Conservation (phyloP, 2,113 vertebrate species). For the Saguinus imperator region DNA sequence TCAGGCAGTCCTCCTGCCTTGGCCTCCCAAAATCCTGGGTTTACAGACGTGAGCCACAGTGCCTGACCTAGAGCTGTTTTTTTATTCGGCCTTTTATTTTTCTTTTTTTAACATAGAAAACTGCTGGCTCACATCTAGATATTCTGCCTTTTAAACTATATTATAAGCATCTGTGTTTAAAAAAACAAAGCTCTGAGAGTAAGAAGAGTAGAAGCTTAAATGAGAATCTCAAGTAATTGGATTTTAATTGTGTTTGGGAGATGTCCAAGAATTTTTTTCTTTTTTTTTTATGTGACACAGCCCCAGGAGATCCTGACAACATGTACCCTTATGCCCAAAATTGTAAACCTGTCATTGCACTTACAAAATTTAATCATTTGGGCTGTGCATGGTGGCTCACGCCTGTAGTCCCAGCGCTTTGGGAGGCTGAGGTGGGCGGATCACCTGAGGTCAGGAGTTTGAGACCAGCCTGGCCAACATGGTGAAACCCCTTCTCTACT, state of each 20-base stretch:
- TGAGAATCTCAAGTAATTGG: not conserved
- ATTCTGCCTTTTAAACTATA: not conserved
- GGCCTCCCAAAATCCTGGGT: not conserved
- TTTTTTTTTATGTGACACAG: not conserved
- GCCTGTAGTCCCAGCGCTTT: no score
- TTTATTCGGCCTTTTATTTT: not conserved
- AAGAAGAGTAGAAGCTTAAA: not conserved
- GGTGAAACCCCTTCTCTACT: no score
- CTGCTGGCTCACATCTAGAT: no score
- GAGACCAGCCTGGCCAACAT: no score
- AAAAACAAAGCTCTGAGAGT: not conserved
- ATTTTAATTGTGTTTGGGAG: not conserved
- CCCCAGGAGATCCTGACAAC: no score
- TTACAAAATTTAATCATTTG: not conserved
- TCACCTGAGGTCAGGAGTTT: no score
- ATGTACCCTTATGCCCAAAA: not conserved
- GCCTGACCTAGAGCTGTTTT: not conserved
- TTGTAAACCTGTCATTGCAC: not conserved
- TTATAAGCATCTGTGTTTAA: not conserved
- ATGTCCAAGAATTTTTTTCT: not conserved
- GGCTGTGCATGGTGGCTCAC: no score
- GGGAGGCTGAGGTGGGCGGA: no score
- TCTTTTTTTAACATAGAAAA: no score
- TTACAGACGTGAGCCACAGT: not conserved
- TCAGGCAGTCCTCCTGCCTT: not conserved